These are phyloP conservation scores for Callyntrura sp. DNA, from an alignment of 2,888 invertebrate species.

Conservation along the genomic window DNA sequence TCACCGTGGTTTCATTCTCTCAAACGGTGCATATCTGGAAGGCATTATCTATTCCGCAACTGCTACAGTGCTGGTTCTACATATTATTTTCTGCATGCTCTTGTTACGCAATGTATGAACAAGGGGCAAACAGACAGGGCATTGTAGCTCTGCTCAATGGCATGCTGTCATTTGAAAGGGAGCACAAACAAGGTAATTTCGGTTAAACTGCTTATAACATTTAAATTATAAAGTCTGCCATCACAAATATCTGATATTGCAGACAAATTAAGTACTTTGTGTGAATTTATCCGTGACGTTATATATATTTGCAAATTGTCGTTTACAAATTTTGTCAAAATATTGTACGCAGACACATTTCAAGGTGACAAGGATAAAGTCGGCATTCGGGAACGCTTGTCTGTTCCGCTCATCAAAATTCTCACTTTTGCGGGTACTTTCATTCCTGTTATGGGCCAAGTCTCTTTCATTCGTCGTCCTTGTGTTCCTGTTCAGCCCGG, in stretches of 20 bases:
- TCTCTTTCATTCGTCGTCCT: neutral
- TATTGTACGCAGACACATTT: neutral
- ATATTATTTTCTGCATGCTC: conserved; percentile 10
- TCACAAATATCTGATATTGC: too few relatives aligned
- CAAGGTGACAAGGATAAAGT: neutral
- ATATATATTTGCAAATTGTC: neutral
- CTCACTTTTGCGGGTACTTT: neutral
- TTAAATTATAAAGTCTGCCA: too few relatives aligned
- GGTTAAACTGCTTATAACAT: too few relatives aligned
- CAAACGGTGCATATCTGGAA: neutral
- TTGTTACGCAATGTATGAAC: neutral
- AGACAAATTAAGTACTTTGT: too few relatives aligned
- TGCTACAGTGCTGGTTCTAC: conserved; percentile 26
- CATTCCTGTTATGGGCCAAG: neutral
- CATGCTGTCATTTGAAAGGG: neutral
- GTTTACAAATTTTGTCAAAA: neutral
- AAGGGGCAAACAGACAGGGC: neutral
- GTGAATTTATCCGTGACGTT: too few relatives aligned
- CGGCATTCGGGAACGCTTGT: neutral
- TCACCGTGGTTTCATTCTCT: too few relatives aligned
- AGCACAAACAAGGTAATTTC: neutral
- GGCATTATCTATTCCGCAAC: neutral
- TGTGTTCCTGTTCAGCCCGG: conserved; percentile 31
- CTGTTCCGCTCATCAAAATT: neutral
- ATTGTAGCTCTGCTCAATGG: conserved; percentile 2